Evolutionary conservation across 2,888 invertebrate species (phyloP).

Genomic region (Acrobasis suavella): DNA sequence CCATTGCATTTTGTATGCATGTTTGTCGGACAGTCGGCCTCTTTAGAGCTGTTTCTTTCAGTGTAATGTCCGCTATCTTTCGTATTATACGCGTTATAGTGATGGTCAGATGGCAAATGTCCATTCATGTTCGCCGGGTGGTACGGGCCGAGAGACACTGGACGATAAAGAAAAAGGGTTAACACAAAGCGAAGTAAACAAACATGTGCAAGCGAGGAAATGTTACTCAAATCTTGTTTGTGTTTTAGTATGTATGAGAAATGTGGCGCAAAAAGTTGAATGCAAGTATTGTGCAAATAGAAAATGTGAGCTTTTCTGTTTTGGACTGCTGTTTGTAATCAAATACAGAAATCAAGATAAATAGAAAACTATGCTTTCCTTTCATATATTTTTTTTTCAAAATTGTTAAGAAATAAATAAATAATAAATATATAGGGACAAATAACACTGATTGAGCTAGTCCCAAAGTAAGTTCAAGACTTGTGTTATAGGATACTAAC

Average conservation of each 20-base stretch:
- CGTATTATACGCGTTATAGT: slow-evolving; percentile 77
- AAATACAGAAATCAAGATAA: too few relatives aligned
- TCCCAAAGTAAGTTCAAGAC: too few relatives aligned
- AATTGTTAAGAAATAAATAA: too few relatives aligned
- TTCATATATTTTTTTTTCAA: too few relatives aligned
- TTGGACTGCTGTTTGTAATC: too few relatives aligned
- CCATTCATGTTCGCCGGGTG: slow-evolving; percentile 76
- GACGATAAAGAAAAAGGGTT: slow-evolving; percentile 68
- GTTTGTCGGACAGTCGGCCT: slow-evolving; percentile 75
- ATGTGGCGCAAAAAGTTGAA: slow-evolving; percentile 16
- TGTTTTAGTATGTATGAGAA: slow-evolving; percentile 28
- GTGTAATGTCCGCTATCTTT: slow-evolving; percentile 78
- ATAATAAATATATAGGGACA: too few relatives aligned
- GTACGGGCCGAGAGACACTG: slow-evolving; percentile 79
- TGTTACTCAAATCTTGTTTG: slow-evolving; percentile 50
- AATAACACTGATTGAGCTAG: too few relatives aligned
- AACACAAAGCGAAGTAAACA: slow-evolving; percentile 79
- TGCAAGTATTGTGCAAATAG: slow-evolving; percentile 4
- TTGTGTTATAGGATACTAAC: too few relatives aligned
- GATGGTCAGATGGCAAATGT: slow-evolving; percentile 73
- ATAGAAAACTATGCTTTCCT: too few relatives aligned
- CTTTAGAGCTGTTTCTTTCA: slow-evolving; percentile 76
- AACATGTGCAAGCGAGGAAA: slow-evolving; percentile 59
- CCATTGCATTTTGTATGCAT: slow-evolving; percentile 75
- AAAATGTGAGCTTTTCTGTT: neutral